phyloP scores from a whole-genome alignment of 2,797 vertebrate species.

The Sciaenops ocellatus region DNA sequence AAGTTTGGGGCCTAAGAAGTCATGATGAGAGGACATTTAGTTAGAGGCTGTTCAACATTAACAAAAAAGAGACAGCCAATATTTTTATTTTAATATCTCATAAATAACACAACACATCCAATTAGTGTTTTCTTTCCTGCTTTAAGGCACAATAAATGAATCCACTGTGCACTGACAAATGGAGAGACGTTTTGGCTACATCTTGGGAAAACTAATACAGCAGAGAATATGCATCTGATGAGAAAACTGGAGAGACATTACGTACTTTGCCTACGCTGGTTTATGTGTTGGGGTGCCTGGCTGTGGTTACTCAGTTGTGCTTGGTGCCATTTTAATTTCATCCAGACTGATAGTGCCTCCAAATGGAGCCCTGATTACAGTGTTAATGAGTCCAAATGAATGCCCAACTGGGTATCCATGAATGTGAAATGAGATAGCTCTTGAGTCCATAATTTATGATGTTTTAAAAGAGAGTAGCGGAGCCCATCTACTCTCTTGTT shows the following conservation, averaged over 20 bases:
- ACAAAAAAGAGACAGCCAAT: not conserved
- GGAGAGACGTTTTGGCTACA: not conserved
- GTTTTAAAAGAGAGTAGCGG: not conserved
- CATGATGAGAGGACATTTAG: constrained; percentile 3
- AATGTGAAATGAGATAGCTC: not conserved
- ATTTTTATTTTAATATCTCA: not conserved
- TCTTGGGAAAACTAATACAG: not conserved
- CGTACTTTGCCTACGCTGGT: not conserved
- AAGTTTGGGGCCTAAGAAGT: not conserved
- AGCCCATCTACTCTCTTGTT: not conserved
- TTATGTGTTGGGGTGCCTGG: not conserved
- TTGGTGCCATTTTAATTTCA: constrained; percentile 7
- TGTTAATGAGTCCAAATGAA: not conserved
- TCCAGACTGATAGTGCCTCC: not conserved
- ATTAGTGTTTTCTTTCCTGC: not conserved
- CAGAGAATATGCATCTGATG: not conserved
- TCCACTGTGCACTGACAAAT: not conserved
- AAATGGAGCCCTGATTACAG: not conserved
- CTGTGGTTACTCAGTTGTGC: not conserved
- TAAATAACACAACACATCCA: not conserved
- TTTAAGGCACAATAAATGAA: not conserved
- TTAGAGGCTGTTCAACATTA: not conserved
- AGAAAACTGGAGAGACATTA: not conserved
- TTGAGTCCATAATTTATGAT: not conserved
- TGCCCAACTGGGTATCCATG: not conserved